Evolutionary conservation across 2,888 invertebrate genomes (phyloP).

Genomic region (Melikaiella ostensackeni): DNA sequence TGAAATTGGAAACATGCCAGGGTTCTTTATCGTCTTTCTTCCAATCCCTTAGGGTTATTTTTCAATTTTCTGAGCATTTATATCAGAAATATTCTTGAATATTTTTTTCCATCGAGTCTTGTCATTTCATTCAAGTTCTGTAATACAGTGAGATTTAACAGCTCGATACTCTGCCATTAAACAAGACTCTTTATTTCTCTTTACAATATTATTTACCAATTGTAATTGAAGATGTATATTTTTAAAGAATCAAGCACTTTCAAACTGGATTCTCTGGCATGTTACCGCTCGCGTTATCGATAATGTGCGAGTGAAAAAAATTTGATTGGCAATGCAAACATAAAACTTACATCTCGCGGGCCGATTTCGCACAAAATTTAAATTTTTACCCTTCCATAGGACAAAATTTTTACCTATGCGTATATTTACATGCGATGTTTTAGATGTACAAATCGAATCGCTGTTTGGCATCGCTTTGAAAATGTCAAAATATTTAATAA

Average conservation of each 20-base stretch:
- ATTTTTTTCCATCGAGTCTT: background rate
- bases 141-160: background rate
- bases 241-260: background rate
- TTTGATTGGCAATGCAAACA: background rate
- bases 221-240: background rate
- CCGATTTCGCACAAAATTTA: slow-evolving; percentile 26
- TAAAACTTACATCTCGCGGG: background rate
- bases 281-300: background rate
- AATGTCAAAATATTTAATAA: slow-evolving; percentile 32
- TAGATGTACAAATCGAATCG: slow-evolving; percentile 29
- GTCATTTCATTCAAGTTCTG: background rate
- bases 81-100: background rate
- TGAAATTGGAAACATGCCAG: slow-evolving; percentile 11
- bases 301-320: slow-evolving; percentile 8
- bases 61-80: background rate
- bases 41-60: slow-evolving; percentile 9
- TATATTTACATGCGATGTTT: slow-evolving; percentile 28
- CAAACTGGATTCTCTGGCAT: slow-evolving; percentile 3
- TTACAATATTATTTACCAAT: background rate
- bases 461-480: slow-evolving; percentile 27
- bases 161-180: background rate
- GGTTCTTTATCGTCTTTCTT: slow-evolving; percentile 10
- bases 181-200: background rate
- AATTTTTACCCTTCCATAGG: slow-evolving; percentile 32
- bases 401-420: slow-evolving; percentile 22